phyloP scores from a whole-genome alignment of 2,888 invertebrate genomes.

The Leptinotarsa juncta region DNA sequence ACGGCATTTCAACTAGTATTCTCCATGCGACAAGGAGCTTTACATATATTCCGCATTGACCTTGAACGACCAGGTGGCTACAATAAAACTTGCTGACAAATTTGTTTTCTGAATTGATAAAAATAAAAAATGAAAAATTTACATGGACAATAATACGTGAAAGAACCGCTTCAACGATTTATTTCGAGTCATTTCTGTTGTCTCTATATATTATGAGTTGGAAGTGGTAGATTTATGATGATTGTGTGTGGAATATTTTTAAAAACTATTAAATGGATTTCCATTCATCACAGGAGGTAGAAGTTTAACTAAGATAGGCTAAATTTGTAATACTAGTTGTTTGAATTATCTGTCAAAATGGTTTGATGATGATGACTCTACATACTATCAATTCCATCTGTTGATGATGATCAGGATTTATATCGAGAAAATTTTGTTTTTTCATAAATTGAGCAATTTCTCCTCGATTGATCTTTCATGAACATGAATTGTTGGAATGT shows the following conservation, averaged over 20 bases:
- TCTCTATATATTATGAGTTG: not conserved
- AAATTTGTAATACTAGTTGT: too few relatives aligned
- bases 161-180: not conserved
- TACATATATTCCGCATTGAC: not conserved
- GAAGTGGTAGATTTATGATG: not conserved
- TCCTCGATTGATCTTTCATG: too few relatives aligned
- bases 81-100: conserved; percentile 10
- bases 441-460: too few relatives aligned
- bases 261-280: too few relatives aligned
- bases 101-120: conserved; percentile 3
- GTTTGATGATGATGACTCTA: too few relatives aligned
- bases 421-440: too few relatives aligned
- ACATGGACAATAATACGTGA: not conserved
- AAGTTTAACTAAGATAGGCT: too few relatives aligned
- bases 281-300: too few relatives aligned
- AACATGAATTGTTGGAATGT: too few relatives aligned
- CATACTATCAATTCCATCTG: too few relatives aligned
- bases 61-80: conserved; percentile 4
- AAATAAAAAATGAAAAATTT: not conserved
- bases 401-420: too few relatives aligned
- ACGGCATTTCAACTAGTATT: not conserved
- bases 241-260: not conserved
- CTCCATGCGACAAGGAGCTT: not conserved
- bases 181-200: not conserved
- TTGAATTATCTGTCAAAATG: too few relatives aligned